Evolutionary conservation across 2,888 invertebrate genomes (phyloP), one percentile per base, ranked within the genome.

Genomic region (Antheraea assamensis): DNA sequence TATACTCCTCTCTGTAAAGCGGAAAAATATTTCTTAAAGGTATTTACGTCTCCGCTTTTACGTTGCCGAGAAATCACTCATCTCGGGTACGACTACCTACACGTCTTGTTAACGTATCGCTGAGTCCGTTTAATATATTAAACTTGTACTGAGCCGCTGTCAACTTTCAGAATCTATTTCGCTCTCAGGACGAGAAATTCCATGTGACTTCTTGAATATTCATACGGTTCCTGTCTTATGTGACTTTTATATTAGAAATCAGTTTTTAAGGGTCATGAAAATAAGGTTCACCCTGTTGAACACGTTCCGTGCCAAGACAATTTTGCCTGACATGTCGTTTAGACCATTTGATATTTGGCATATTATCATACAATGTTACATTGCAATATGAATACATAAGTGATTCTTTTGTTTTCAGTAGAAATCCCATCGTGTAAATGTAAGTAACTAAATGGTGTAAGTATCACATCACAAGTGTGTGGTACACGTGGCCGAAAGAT

Each of bases 111-210:
- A 49, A 74, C 66, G 64, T 68, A 52, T 74, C 55, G 30, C 68
- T 71, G 66, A 74, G 21, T 71, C 58, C 66, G 21, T 71, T 49
- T 74, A 68, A 68, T 74, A 68, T 68, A 71, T 71, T 68, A 35
- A 66, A 68, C 30, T 21, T 71, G 42, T 64, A 61, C 17, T 24
- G 42, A n/a, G 7, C 55, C 24, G 24, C 70, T 52, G 70, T 35
- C 64, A 47, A 35, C 35, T 68, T 68, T 35, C 68, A 64, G 70
- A 55, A 55, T 27, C 27, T 35, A 68, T 73, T 73, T 70, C n/a
- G 68, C 68, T 17, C 3, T 64, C 68, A 35, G 35, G n/a, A 68
- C 35, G 68, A 24, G 31, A 68, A 35, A 68, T 68, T 68, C 10
- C n/a, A 68, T 35, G 24, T 68, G 68, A 68, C 13, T 68, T 68